Percentiles rank a stretch among this genome's conserved stretches.
phyloP scores from a whole-genome alignment of 2,113 vertebrate genomes.

The Gorilla gorilla region DNA sequence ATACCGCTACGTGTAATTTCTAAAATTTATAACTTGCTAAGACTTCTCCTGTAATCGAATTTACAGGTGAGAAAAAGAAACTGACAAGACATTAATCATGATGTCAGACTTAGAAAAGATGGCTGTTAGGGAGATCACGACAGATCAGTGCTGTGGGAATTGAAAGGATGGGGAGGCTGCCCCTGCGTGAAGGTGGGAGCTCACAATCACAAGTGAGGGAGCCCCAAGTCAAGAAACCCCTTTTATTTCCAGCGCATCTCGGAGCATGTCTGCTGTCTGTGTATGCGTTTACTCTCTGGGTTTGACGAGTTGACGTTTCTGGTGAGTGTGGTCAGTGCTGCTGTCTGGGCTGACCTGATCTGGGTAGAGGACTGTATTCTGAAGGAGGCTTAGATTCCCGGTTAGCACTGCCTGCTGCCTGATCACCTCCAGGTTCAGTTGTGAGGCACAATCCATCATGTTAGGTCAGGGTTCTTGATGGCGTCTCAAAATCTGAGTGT shows the following conservation, averaged over 20 bases:
- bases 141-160: neutral
- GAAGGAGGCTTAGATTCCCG: neutral
- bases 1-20: neutral
- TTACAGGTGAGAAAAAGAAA: neutral
- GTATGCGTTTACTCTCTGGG: neutral
- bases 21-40: neutral
- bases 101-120: neutral
- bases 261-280: neutral
- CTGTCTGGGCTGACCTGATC: neutral
- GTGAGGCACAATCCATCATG: neutral
- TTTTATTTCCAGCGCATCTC: neutral
- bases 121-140: neutral
- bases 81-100: neutral
- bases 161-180: neutral
- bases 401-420: neutral
- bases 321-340: no score
- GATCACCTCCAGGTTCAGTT: fast-evolving
- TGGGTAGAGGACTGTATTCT: neutral
- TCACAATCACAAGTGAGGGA: neutral
- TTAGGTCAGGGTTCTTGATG: neutral
- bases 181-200: neutral
- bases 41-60: neutral
- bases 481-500: neutral
- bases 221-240: neutral
- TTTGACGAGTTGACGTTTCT: neutral